phyloP scores from a whole-genome alignment of 2,888 invertebrate species.

The Agrilus mali region DNA sequence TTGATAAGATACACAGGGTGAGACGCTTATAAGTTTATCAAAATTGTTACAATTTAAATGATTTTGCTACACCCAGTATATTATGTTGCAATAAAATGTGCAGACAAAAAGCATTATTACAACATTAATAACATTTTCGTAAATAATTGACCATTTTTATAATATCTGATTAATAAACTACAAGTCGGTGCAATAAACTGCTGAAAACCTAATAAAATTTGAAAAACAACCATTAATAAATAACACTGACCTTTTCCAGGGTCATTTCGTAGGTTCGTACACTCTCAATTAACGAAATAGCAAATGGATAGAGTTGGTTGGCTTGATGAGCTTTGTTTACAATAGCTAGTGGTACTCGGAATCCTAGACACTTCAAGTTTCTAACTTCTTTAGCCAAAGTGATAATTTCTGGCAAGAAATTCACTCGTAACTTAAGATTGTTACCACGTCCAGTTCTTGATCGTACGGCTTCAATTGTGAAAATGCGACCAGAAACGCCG shows the following conservation, averaged over 20 bases:
- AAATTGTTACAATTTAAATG: too few relatives aligned
- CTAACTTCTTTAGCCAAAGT: constrained; percentile 97
- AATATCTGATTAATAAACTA: too few relatives aligned
- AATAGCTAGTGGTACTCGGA: constrained; percentile 92
- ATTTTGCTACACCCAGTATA: too few relatives aligned
- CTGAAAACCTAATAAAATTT: neutral
- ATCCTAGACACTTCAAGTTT: constrained; percentile 89
- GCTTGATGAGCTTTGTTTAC: constrained; percentile 99
- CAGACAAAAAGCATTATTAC: too few relatives aligned
- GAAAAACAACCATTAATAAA: neutral
- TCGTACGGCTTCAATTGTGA: constrained; percentile 77
- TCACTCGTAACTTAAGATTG: constrained; percentile 80
- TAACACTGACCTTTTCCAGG: constrained; percentile 78
- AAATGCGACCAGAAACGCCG: constrained; percentile 88
- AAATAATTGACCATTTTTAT: too few relatives aligned
- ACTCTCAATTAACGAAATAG: constrained; percentile 95
- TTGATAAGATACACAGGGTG: too few relatives aligned
- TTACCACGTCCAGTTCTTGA: constrained; percentile 69
- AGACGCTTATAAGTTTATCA: too few relatives aligned
- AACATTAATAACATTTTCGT: too few relatives aligned
- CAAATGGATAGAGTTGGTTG: constrained; percentile 96
- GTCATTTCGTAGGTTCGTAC: constrained; percentile 95
- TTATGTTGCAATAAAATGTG: too few relatives aligned
- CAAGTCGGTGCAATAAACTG: too few relatives aligned
- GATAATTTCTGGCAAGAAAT: constrained; percentile 97